Evolutionary conservation across 2,888 invertebrate genomes (phyloP), one percentile per base, ranked within the genome.

Genomic region (Lithophane semibrunnea): DNA sequence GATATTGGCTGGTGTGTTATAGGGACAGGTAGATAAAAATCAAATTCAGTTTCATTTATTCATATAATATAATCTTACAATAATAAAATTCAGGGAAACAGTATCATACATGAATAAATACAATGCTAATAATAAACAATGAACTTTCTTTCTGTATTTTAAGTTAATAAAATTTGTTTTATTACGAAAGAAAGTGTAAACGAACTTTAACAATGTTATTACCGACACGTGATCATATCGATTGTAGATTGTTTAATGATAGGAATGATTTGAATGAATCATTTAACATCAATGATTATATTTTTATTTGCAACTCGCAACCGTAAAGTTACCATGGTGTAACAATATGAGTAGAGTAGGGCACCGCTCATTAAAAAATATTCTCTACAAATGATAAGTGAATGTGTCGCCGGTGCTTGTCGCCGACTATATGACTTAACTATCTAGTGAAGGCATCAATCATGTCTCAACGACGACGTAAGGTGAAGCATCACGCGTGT

Each of bases 91-190:
- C 94, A 95, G 95, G 94, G 94, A 96, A 96, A 96, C 95, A 94
- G 94, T 96, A 96, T 96, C 92, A 96, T 96, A 96, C 96, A 96
- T 92, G 95, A 96, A 96, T 96, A 96, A 96, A 96, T 96, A 96
- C 96, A 96, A 94, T 95, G 94, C 94, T 95, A 96, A 93, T 94
- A 94, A 93, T 94, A 94, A 95, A 95, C 94, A 94, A 94, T 94
- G 89, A 94, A 93, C 93, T 92, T 91, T 90, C 92, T 92, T 92
- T 93, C 91, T 87, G 90, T 86, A 92, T 92, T 92, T 93, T 93
- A 92, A 90, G 90, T 92, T 93, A 93, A 92, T 93, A 93, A 89
- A 90, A 92, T 92, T 90, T 92, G 88, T 92, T 90, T 89, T 74
- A 89, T 91, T 91, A 91, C 79, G 91, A 93, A 93, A 93, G 91